Evolutionary conservation across 2,113 vertebrate species (phyloP).

Genomic region (Sander lucioperca): DNA sequence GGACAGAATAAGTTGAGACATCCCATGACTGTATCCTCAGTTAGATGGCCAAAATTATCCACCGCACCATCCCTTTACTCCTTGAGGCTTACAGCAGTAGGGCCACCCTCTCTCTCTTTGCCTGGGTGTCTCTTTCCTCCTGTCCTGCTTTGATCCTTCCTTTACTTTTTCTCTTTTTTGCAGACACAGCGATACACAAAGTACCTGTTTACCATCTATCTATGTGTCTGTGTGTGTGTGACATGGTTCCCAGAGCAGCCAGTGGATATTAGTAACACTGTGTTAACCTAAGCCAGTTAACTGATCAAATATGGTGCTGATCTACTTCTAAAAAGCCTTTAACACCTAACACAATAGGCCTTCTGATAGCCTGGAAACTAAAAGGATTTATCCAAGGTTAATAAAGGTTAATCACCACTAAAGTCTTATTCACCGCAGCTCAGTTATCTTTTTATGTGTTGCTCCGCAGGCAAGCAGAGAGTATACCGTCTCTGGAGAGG

Average conservation of each 20-base stretch:
- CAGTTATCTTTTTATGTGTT: not conserved
- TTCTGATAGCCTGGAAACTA: constrained; percentile 23
- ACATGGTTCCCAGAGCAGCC: constrained; percentile 5
- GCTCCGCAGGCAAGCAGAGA: constrained; percentile 86
- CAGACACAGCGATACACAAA: constrained; percentile 11
- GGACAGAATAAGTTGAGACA: constrained; percentile 26
- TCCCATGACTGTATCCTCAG: constrained; percentile 12
- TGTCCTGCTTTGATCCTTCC: constrained; percentile 8
- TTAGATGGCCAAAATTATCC: constrained; percentile 14
- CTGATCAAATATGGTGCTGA: constrained; percentile 46
- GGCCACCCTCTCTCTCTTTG: not conserved
- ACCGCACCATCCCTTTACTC: not conserved
- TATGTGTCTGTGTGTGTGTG: not conserved
- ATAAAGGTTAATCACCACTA: constrained; percentile 24
- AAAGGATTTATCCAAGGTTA: constrained; percentile 17
- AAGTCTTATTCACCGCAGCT: constrained; percentile 3
- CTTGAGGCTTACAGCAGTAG: not conserved
- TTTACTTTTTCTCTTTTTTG: not conserved
- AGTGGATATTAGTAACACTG: constrained; percentile 22
- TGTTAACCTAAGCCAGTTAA: constrained; percentile 45
- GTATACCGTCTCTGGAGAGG: constrained; percentile 89
- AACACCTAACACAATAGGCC: constrained; percentile 39
- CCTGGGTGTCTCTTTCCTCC: not conserved
- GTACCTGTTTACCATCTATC: constrained; percentile 8
- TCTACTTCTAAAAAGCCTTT: constrained; percentile 41